Conservation (phyloP, 2,113 vertebrate species). For the Tragelaphus strepsiceros region DNA sequence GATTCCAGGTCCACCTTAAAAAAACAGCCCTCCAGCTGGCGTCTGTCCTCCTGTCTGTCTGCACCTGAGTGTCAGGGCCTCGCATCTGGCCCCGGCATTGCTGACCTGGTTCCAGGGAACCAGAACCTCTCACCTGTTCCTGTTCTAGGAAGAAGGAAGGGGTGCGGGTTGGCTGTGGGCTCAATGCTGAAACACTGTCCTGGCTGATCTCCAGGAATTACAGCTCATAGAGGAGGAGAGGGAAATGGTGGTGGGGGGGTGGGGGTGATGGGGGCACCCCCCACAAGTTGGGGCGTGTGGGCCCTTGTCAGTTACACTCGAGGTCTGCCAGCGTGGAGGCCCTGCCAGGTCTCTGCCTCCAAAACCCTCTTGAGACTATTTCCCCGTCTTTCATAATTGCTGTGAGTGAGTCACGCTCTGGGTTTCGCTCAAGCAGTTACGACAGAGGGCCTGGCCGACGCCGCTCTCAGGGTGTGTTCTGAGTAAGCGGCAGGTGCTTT, state of each 20-base stretch:
- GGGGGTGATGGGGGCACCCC: not conserved
- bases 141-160: not conserved
- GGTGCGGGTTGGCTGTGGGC: not conserved
- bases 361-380: not conserved
- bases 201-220: not conserved
- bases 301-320: not conserved
- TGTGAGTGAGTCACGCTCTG: not conserved
- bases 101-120: not conserved
- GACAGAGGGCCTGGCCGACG: not conserved
- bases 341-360: not conserved
- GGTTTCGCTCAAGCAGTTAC: not conserved
- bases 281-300: not conserved
- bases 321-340: too few relatives aligned
- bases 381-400: not conserved
- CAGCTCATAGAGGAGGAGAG: not conserved
- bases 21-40: too few relatives aligned
- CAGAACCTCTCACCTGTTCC: not conserved
- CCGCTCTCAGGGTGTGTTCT: not conserved
- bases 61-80: not conserved
- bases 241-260: not conserved
- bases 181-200: not conserved
- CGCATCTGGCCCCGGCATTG: not conserved
- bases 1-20: not conserved
- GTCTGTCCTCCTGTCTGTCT: too few relatives aligned
- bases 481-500: not conserved